These are phyloP conservation scores for Tribolium madens DNA, from an alignment of 1,140 invertebrate species.

Conservation along the genomic window DNA sequence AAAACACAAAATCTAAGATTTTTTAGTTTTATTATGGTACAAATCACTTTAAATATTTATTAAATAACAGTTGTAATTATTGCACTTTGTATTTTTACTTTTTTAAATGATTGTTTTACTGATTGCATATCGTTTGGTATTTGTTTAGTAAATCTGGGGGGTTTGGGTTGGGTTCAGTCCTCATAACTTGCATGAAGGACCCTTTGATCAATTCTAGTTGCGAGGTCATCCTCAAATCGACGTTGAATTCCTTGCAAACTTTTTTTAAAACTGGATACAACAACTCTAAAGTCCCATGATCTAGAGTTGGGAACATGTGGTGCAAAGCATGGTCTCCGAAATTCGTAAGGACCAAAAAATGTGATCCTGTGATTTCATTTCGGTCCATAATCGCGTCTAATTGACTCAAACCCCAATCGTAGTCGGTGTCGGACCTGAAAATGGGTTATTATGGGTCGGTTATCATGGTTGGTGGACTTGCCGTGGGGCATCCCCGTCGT, in stretches of 20 bases:
- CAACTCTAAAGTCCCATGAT: conserved; percentile 78
- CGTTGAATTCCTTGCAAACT: conserved; percentile 78
- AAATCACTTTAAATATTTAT: no score
- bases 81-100: no score
- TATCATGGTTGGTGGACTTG: conserved; percentile 60
- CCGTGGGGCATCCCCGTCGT: conserved; percentile 79
- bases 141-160: conserved; percentile 37
- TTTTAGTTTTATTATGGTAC: no score
- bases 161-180: conserved; percentile 53
- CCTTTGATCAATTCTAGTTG: conserved; percentile 75
- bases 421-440: background rate
- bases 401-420: conserved; percentile 84
- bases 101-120: no score
- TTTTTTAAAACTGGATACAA: conserved; percentile 75
- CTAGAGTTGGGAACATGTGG: conserved; percentile 85
- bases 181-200: conserved; percentile 76
- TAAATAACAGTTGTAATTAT: no score
- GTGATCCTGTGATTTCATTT: conserved; percentile 75
- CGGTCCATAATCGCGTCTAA: conserved; percentile 82
- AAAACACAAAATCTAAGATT: no score
- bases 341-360: conserved; percentile 76
- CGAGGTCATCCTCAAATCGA: conserved; percentile 69
- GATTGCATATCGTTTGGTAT: background rate
- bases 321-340: conserved; percentile 85
- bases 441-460: no score